Percentiles rank a stretch among this genome's conserved stretches.
phyloP scores from a whole-genome alignment of 2,797 vertebrate species.

The Nannoperca australis region DNA sequence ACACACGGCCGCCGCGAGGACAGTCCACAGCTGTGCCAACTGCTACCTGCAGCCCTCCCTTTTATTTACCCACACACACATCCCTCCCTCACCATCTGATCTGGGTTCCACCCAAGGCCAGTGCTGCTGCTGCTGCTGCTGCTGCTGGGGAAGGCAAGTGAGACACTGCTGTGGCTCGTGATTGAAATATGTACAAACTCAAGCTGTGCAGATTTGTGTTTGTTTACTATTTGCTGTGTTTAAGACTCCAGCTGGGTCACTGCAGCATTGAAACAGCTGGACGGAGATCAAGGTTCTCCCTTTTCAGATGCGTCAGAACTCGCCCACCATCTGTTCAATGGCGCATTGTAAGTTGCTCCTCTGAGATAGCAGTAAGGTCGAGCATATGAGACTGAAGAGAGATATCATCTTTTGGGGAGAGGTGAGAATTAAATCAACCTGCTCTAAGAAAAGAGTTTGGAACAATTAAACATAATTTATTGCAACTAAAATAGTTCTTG shows the following conservation, averaged over 20 bases:
- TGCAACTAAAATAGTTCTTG: not conserved
- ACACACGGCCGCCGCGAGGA: constrained; percentile 36
- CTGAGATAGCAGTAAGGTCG: constrained; percentile 28
- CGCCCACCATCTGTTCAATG: constrained; percentile 68
- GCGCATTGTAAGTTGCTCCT: constrained; percentile 52
- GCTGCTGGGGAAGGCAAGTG: not conserved
- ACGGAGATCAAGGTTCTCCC: constrained; percentile 52
- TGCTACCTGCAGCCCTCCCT: constrained; percentile 49
- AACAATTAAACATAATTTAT: not conserved
- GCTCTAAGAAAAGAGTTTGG: not conserved
- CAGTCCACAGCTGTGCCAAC: constrained; percentile 72
- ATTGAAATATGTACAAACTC: constrained; percentile 16
- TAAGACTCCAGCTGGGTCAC: constrained; percentile 24
- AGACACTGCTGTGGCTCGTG: not conserved
- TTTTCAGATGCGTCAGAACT: constrained; percentile 41
- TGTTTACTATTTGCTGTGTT: constrained; percentile 44
- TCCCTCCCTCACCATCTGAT: constrained; percentile 23
- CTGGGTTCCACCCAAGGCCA: not conserved
- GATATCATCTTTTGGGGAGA: not conserved
- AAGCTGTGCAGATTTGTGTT: constrained; percentile 41
- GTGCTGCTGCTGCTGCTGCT: not conserved
- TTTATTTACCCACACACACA: constrained; percentile 2
- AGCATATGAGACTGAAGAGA: constrained; percentile 35
- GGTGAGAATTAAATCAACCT: constrained; percentile 9
- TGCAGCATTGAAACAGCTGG: constrained; percentile 59